Percentiles rank a stretch among this genome's conserved stretches.
phyloP scores from a whole-genome alignment of 2,113 vertebrate genomes.

The Melanotaenia duboulayi region DNA sequence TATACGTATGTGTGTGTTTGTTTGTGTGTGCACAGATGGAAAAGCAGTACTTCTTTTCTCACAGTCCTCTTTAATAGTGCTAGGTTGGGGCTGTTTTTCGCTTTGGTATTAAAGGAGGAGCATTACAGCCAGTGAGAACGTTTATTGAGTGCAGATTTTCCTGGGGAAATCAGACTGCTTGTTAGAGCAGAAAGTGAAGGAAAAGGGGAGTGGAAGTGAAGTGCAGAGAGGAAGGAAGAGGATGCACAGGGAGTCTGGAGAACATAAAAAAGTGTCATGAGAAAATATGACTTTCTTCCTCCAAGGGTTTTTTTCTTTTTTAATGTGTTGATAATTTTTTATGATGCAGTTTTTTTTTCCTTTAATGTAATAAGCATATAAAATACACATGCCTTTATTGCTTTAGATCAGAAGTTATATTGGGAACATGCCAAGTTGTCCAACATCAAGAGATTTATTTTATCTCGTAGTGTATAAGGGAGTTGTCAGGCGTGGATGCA shows the following conservation, averaged over 20 bases:
- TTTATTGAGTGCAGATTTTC: slow-evolving; percentile 76
- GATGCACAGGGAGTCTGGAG: slow-evolving; percentile 61
- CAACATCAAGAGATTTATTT: slow-evolving; percentile 30
- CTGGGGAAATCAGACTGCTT: slow-evolving; percentile 75
- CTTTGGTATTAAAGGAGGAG: slow-evolving; percentile 51
- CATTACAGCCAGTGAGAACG: slow-evolving; percentile 45
- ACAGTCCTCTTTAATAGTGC: slow-evolving; percentile 28
- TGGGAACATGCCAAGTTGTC: slow-evolving; percentile 2
- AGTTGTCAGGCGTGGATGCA: slow-evolving; percentile 45
- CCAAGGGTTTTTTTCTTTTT: slow-evolving; percentile 20
- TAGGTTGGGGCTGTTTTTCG: slow-evolving; percentile 51
- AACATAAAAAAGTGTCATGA: slow-evolving; percentile 67
- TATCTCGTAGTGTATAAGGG: slow-evolving; percentile 34
- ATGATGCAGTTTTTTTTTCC: slow-evolving; percentile 1
- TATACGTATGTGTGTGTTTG: background rate
- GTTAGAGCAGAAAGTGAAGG: slow-evolving; percentile 71
- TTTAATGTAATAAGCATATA: slow-evolving; percentile 6
- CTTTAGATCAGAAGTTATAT: background rate
- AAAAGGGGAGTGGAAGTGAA: slow-evolving; percentile 59
- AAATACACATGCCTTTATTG: slow-evolving; percentile 14
- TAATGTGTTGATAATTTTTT: slow-evolving; percentile 18
- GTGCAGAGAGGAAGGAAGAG: slow-evolving; percentile 57
- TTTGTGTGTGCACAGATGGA: slow-evolving; percentile 7
- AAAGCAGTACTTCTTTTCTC: background rate
- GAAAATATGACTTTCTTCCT: slow-evolving; percentile 59